phyloP scores from a whole-genome alignment of 2,113 vertebrate species.

The Hippocampus guttulatus region DNA sequence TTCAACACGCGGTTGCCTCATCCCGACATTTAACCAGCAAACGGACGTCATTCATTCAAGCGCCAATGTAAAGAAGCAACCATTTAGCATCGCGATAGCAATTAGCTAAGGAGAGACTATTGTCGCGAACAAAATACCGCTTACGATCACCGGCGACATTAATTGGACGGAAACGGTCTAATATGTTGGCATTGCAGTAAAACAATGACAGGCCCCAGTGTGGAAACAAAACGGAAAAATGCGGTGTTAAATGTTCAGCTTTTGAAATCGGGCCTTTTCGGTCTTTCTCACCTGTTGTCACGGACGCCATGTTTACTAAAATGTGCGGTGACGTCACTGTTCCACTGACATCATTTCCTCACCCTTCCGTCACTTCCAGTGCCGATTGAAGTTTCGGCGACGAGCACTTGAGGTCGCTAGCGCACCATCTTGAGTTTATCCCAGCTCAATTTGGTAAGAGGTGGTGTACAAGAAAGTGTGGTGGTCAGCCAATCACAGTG shows the following conservation, averaged over 20 bases:
- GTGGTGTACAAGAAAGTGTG: too few species aligned
- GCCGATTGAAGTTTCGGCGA: not conserved
- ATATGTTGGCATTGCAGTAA: rapidly evolving
- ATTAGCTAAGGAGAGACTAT: conserved; percentile 11
- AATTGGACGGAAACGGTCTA: too few species aligned
- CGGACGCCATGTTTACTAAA: conserved; percentile 73
- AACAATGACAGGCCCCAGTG: too few species aligned
- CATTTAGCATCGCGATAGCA: conserved; percentile 31
- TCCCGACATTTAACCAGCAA: not conserved
- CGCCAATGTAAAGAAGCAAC: not conserved
- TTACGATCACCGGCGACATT: not conserved
- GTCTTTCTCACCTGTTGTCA: conserved; percentile 73
- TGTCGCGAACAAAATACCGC: conserved; percentile 3
- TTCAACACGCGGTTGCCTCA: not conserved
- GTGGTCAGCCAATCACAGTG: too few species aligned
- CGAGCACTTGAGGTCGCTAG: conserved; percentile 44
- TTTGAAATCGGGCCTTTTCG: conserved; percentile 30
- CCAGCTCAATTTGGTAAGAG: too few species aligned
- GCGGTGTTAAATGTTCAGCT: not conserved
- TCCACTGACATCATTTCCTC: conserved; percentile 54
- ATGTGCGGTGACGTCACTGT: conserved; percentile 21
- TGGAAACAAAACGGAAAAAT: rapidly evolving
- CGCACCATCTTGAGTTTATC: not conserved
- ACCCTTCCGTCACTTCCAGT: not conserved
- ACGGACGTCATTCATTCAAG: not conserved